These are phyloP conservation scores for Anhinga rufa DNA, from an alignment of 2,113 vertebrate species.

Conservation along the genomic window DNA sequence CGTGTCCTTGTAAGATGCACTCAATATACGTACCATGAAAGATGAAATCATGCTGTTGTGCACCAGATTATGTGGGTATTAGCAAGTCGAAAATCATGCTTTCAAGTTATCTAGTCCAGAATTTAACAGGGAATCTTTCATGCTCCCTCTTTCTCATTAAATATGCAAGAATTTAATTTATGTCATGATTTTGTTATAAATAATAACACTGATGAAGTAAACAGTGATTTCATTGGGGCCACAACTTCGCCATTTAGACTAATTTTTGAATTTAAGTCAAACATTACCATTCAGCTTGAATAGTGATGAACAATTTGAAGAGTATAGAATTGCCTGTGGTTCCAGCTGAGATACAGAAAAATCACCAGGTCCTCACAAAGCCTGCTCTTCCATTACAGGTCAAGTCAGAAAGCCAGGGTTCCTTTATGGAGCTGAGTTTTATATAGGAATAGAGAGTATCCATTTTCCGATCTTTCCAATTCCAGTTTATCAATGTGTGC, in stretches of 20 bases:
- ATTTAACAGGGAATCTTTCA: background rate
- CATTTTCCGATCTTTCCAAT: background rate
- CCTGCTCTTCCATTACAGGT: background rate
- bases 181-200: background rate
- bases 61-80: background rate
- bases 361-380: background rate
- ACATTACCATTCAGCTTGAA: background rate
- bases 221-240: background rate
- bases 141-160: background rate
- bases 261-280: background rate
- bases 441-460: background rate
- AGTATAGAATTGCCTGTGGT: background rate
- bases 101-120: background rate
- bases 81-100: background rate
- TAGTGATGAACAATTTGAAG: background rate
- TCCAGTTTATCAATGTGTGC: background rate
- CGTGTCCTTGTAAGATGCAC: background rate
- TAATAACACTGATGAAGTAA: background rate
- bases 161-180: background rate
- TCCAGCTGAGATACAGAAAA: background rate
- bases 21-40: background rate
- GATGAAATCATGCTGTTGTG: background rate
- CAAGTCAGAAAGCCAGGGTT: background rate
- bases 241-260: background rate
- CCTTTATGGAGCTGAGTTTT: background rate